Evolutionary conservation across 2,797 vertebrate genomes (phyloP), one percentile per base, ranked within the genome.

Genomic region (Peromyscus nudipes): DNA sequence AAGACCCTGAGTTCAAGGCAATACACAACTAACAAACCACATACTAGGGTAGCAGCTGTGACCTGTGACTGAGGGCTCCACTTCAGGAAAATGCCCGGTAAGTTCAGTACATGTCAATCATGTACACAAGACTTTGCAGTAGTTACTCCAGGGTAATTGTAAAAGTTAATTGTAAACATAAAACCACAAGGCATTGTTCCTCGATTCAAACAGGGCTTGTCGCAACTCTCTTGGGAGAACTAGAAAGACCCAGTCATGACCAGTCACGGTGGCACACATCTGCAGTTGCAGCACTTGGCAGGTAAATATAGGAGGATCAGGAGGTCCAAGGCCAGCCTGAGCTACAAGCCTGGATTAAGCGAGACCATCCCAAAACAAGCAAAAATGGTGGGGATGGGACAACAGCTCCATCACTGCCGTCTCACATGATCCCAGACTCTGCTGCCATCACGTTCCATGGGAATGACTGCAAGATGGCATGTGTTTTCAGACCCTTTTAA

Each of bases 81-180:
- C 17, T n/a, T 55, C 43, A 86, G 83, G 62, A 27, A 49, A 67
- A n/a, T 2, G 12, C 21, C 64, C 43, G 25, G 64, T 4, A 52
- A 27, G 21, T 13, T 86, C 12, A 27, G 5, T n/a, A 40, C 12
- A 69, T 34, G 77, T 1, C 37, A 34, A n/a, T 81, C 23, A 62
- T 57, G 57, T 16, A 10, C 43, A 52, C 31, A n/a, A 25, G 83
- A n/a, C 64, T 69, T 29, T 6, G 40, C 19, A 85, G 64, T 19
- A 65, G 4, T 77, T 71, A 81, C 19, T 31, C 83, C 31, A 95
- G 29, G 88, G 29, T 19, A 92, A 91, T 4, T 93, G 7, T 65
- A 80, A 96, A 69, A 40, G 84, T 76, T 89, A 52, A 73, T 91
- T 64, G 49, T 46, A 84, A 95, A 95, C 37, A 46, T 65, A 79